These are phyloP conservation scores for Homarus gammarus DNA, from an alignment of 2,888 invertebrate genomes.

Conservation along the genomic window DNA sequence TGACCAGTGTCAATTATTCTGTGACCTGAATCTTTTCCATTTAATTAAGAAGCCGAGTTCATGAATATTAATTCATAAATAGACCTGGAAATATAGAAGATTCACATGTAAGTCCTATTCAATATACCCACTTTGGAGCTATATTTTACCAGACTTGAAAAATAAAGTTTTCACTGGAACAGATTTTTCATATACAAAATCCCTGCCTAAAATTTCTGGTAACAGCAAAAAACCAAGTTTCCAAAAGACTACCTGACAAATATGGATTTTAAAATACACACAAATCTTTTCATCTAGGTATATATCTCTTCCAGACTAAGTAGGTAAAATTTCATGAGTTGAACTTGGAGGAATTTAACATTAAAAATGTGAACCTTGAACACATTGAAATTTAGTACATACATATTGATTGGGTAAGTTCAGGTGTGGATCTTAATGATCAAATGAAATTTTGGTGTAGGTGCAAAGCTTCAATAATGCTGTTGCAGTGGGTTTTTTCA, in stretches of 20 bases:
- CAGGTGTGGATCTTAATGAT: background rate
- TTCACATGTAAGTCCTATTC: background rate
- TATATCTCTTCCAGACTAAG: background rate
- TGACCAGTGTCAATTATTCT: background rate
- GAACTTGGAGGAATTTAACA: background rate
- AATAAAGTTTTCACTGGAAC: background rate
- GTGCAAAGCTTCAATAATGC: background rate
- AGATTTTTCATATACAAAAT: background rate
- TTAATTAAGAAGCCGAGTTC: constrained; percentile 17
- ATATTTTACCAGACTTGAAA: too few relatives aligned
- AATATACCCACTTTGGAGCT: background rate
- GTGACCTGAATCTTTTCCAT: constrained; percentile 15
- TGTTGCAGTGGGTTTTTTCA: background rate
- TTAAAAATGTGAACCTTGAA: background rate
- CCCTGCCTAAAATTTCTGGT: background rate
- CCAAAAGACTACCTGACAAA: background rate
- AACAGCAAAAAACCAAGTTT: background rate
- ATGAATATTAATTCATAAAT: background rate
- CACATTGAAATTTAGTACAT: background rate
- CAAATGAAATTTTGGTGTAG: constrained; percentile 11
- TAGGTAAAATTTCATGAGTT: background rate
- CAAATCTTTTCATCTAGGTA: background rate
- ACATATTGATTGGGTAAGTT: background rate
- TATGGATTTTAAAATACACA: background rate
- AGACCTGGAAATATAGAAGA: background rate